These are phyloP conservation scores for Baronia brevicornis DNA, from an alignment of 2,888 invertebrate species.

Conservation along the genomic window DNA sequence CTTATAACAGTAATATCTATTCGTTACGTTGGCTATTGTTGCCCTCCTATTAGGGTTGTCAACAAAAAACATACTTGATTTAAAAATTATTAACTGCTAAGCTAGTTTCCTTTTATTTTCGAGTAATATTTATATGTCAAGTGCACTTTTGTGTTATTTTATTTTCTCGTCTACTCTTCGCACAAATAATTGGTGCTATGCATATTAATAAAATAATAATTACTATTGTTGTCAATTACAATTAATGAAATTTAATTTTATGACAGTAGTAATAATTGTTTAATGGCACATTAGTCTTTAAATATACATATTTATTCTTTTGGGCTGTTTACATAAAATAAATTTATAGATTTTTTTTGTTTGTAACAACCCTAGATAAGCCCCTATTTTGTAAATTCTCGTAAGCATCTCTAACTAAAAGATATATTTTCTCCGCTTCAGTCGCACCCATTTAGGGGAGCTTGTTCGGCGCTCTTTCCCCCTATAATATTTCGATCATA, in stretches of 20 bases:
- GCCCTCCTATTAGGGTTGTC: slow-evolving; percentile 58
- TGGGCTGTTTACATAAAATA: not conserved
- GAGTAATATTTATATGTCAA: slow-evolving; percentile 12
- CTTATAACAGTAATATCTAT: slow-evolving; percentile 55
- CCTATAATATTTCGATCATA: slow-evolving; percentile 48
- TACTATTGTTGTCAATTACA: no score
- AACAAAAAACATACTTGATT: slow-evolving; percentile 22
- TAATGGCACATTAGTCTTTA: no score
- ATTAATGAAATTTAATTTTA: no score
- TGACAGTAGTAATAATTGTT: no score
- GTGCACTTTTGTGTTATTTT: no score
- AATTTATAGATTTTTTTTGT: not conserved
- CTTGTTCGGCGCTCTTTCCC: slow-evolving; percentile 33
- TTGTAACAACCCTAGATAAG: slow-evolving; percentile 33
- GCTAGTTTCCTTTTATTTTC: slow-evolving; percentile 8
- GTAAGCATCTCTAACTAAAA: slow-evolving; percentile 56
- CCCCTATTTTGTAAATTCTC: slow-evolving; percentile 45
- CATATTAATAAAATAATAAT: no score
- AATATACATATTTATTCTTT: no score
- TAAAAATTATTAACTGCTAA: slow-evolving; percentile 21
- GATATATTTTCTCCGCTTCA: slow-evolving; percentile 56
- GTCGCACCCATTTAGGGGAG: slow-evolving; percentile 51
- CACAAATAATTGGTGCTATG: no score
- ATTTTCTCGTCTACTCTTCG: no score
- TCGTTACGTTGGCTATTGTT: slow-evolving; percentile 66